Percentiles rank a stretch among this genome's conserved stretches.
Evolutionary conservation across 2,888 invertebrate species (phyloP).

Genomic region (Brachyopa scutellaris): DNA sequence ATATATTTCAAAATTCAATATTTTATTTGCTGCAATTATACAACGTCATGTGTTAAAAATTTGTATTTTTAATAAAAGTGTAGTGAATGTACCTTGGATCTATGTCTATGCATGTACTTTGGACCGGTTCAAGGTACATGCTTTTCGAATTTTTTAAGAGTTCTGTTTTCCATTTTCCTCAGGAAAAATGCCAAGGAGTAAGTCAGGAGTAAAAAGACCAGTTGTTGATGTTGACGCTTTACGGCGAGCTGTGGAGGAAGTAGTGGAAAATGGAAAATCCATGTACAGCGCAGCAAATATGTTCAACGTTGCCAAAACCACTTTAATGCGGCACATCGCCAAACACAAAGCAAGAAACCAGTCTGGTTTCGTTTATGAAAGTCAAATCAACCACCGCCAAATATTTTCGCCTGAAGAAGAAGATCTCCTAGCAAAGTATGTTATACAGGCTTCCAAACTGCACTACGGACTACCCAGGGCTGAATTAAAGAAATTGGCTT

Average conservation of each 20-base stretch:
- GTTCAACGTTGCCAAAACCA: too few species aligned
- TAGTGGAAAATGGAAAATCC: too few species aligned
- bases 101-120: too few species aligned
- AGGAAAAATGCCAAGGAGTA: neutral
- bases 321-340: neutral
- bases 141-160: neutral
- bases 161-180: slow-evolving; percentile 5
- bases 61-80: too few species aligned
- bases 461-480: neutral
- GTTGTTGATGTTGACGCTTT: neutral
- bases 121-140: too few species aligned
- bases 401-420: too few species aligned
- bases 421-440: neutral
- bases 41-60: too few species aligned
- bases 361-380: neutral
- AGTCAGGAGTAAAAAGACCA: neutral
- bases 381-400: too few species aligned
- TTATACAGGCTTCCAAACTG: neutral
- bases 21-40: too few species aligned
- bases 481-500: neutral
- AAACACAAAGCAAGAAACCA: neutral
- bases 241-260: neutral
- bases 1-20: too few species aligned
- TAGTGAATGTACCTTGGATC: too few species aligned
- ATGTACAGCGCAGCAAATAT: too few species aligned